These are phyloP conservation scores for Tetragnatha montana DNA, from an alignment of 2,888 invertebrate genomes.

Conservation along the genomic window DNA sequence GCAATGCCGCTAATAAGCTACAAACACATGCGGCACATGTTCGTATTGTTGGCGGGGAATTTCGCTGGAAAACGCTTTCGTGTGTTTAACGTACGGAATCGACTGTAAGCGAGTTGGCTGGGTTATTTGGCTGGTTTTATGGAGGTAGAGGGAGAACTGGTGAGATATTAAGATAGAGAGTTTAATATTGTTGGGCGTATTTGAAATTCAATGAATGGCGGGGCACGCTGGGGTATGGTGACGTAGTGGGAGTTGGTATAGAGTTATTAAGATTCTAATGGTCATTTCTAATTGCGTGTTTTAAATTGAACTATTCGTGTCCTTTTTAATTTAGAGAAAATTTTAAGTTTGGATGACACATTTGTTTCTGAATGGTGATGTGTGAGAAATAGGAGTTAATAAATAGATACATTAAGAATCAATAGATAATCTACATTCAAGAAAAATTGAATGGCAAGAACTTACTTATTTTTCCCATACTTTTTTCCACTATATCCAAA, in stretches of 20 bases:
- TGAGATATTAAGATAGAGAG: background rate
- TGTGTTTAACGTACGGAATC: background rate
- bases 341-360: background rate
- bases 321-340: background rate
- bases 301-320: background rate
- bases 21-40: background rate
- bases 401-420: no score
- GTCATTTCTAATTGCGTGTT: background rate
- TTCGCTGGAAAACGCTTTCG: background rate
- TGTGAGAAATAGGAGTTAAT: no score
- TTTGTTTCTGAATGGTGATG: background rate
- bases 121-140: background rate
- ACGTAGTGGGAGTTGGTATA: background rate
- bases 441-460: no score
- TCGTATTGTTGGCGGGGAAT: background rate
- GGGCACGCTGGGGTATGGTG: background rate
- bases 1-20: background rate
- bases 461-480: no score
- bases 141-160: background rate
- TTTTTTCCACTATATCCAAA: no score
- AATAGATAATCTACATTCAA: no score
- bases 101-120: background rate
- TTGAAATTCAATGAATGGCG: background rate
- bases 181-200: background rate
- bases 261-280: background rate